Conservation (phyloP, 2,113 vertebrate genomes). For the Cebidichthys violaceus region DNA sequence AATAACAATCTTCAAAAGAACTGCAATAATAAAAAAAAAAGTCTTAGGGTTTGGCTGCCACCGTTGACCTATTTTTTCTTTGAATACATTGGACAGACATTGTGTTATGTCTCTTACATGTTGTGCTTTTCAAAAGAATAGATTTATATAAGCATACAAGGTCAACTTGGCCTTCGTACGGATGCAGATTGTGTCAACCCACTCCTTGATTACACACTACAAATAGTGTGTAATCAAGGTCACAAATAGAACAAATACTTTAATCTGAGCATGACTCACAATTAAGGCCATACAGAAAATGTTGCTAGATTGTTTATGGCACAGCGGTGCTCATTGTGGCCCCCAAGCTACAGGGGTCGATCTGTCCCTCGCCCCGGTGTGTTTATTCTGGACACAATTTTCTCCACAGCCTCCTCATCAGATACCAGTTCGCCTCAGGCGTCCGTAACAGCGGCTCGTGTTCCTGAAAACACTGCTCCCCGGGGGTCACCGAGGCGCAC, state of each 20-base stretch:
- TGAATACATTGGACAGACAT: neutral
- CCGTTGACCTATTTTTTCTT: neutral
- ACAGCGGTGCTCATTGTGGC: neutral
- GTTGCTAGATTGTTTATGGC: neutral
- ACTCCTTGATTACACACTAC: neutral
- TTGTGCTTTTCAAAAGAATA: slow-evolving; percentile 21
- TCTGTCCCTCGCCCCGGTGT: neutral
- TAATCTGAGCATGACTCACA: slow-evolving; percentile 21
- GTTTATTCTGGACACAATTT: slow-evolving; percentile 48
- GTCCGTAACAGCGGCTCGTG: slow-evolving; percentile 52
- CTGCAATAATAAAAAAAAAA: slow-evolving; percentile 7
- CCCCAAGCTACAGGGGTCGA: slow-evolving; percentile 13
- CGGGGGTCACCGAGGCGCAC: slow-evolving; percentile 40
- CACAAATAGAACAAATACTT: slow-evolving; percentile 16
- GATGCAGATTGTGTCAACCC: neutral
- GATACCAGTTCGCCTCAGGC: slow-evolving; percentile 50
- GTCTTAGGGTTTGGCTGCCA: slow-evolving; percentile 16
- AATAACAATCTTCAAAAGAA: slow-evolving; percentile 25
- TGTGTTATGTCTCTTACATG: slow-evolving; percentile 3
- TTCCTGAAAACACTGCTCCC: slow-evolving; percentile 39
- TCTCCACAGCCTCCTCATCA: slow-evolving; percentile 40
- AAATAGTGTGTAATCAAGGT: slow-evolving; percentile 19
- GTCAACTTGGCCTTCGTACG: slow-evolving; percentile 3
- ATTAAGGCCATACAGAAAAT: slow-evolving; percentile 6
- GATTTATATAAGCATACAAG: slow-evolving; percentile 18